These are phyloP conservation scores for Eupelmus urozonus DNA, from an alignment of 2,888 invertebrate genomes.

Conservation along the genomic window DNA sequence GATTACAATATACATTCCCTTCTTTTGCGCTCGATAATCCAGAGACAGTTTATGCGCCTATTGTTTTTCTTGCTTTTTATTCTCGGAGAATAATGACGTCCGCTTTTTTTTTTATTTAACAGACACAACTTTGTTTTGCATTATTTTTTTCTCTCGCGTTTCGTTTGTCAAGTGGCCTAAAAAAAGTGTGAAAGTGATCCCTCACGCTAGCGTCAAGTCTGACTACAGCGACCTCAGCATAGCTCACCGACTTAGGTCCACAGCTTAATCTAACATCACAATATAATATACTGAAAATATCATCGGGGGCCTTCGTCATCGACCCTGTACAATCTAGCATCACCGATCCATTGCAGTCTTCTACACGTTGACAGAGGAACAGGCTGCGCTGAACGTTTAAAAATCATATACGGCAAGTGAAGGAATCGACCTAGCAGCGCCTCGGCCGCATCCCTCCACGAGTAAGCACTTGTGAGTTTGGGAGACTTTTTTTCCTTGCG, in stretches of 20 bases:
- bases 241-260: slow-evolving; percentile 72
- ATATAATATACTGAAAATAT: slow-evolving; percentile 75
- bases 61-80: slow-evolving; percentile 62
- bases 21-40: slow-evolving; percentile 67
- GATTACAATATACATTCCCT: slow-evolving; percentile 75
- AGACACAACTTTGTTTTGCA: slow-evolving; percentile 53
- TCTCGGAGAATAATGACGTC: slow-evolving; percentile 66
- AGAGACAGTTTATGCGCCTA: slow-evolving; percentile 70
- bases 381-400: slow-evolving; percentile 49
- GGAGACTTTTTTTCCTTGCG: not conserved
- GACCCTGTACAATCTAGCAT: slow-evolving; percentile 62
- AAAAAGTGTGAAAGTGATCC: slow-evolving; percentile 71
- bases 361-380: slow-evolving; percentile 58
- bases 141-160: slow-evolving; percentile 51
- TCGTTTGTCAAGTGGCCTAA: slow-evolving; percentile 65
- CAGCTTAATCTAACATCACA: slow-evolving; percentile 77
- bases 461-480: slow-evolving; percentile 36
- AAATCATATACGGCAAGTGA: slow-evolving; percentile 50
- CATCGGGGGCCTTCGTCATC: slow-evolving; percentile 62
- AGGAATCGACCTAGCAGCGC: slow-evolving; percentile 46
- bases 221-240: slow-evolving; percentile 76
- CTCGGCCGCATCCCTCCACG: slow-evolving; percentile 5
- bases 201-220: slow-evolving; percentile 70
- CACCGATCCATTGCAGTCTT: slow-evolving; percentile 58
- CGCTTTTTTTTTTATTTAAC: too few species aligned